Conservation (phyloP, 1,140 invertebrate species). For the Monomorium pharaonis region DNA sequence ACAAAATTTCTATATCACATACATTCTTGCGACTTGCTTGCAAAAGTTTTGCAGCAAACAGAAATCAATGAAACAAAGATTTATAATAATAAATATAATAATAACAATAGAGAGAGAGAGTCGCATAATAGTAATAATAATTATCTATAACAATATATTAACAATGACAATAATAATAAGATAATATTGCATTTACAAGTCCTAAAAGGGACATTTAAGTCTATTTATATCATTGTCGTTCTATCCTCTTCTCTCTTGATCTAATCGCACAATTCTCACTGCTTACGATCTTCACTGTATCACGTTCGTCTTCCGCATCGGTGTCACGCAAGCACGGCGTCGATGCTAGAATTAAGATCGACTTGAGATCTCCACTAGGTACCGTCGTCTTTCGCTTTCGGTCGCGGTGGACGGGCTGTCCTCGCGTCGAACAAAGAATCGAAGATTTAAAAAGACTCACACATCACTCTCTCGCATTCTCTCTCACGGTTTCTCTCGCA, state of each 20-base stretch:
- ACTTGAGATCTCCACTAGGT: constrained; percentile 1
- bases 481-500: constrained; percentile 47
- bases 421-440: constrained; percentile 53
- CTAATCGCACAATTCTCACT: constrained; percentile 4
- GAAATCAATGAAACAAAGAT: constrained; percentile 12
- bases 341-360: constrained; percentile 38
- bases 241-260: constrained; percentile 29
- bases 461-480: constrained; percentile 49
- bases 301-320: constrained; percentile 38
- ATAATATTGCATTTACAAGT: constrained; percentile 23
- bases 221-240: constrained; percentile 35
- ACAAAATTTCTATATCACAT: constrained; percentile 48
- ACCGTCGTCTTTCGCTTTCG: constrained; percentile 31
- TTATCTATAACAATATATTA: constrained; percentile 19
- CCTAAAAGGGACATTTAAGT: constrained; percentile 21
- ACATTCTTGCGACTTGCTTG: constrained; percentile 12
- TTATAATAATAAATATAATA: background rate
- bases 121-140: constrained; percentile 16
- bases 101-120: background rate
- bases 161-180: background rate
- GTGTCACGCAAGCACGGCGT: constrained; percentile 16
- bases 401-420: constrained; percentile 53
- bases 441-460: constrained; percentile 50
- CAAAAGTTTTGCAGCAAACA: constrained; percentile 2
- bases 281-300: constrained; percentile 3